Conservation (phyloP, 1,140 invertebrate species). For the Drosophila ironensis region DNA sequence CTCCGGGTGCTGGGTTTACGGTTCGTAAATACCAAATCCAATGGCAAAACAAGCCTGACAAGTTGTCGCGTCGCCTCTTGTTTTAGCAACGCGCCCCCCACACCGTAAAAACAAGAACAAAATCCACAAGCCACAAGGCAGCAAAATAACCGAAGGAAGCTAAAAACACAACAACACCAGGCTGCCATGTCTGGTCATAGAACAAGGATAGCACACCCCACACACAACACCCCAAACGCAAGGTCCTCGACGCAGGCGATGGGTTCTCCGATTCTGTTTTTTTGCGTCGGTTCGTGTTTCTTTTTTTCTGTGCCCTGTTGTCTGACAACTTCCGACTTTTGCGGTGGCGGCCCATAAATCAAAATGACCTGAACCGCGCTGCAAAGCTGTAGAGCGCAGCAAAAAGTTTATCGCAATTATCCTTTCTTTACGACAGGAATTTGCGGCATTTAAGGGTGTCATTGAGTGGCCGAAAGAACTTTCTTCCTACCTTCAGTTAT, state of each 20-base stretch:
- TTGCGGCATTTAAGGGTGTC: not conserved
- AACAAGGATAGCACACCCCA: constrained; percentile 8
- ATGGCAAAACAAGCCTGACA: constrained; percentile 40
- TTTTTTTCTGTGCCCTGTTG: constrained; percentile 34
- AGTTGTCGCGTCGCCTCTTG: constrained; percentile 55
- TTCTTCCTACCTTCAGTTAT: not conserved
- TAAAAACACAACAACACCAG: constrained; percentile 12
- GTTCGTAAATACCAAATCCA: constrained; percentile 32
- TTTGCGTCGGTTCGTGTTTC: not conserved
- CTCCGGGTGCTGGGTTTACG: constrained; percentile 3
- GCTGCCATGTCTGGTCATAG: constrained; percentile 21
- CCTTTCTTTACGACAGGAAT: not conserved
- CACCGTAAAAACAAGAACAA: not conserved
- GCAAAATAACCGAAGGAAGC: no score
- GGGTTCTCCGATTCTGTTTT: not conserved
- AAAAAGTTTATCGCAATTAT: constrained; percentile 2
- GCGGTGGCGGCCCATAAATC: constrained; percentile 58
- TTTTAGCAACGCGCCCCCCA: constrained; percentile 32
- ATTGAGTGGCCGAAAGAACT: not conserved
- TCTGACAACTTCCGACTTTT: constrained; percentile 45
- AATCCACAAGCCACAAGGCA: constrained; percentile 9
- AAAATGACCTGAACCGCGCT: constrained; percentile 47
- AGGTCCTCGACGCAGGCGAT: constrained; percentile 4
- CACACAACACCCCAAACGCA: not conserved
- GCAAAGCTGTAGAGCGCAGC: not conserved